Evolutionary conservation across 1,140 invertebrate species (phyloP).

Genomic region (Telenomus remus): DNA sequence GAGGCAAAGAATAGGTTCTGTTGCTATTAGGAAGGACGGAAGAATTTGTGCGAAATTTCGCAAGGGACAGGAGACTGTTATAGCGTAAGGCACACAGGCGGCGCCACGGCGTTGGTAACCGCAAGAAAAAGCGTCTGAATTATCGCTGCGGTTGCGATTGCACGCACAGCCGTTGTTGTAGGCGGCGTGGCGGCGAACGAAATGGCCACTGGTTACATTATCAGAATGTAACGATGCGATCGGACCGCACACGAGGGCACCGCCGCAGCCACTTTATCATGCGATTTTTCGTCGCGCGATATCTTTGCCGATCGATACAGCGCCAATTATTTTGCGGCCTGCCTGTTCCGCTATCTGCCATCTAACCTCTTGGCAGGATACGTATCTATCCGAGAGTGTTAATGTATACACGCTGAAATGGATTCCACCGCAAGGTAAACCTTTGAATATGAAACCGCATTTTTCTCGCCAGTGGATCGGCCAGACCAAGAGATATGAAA

Average conservation of each 20-base stretch:
- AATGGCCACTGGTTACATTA: conserved; percentile 63
- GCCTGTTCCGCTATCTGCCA: conserved; percentile 21
- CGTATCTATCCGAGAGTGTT: conserved; percentile 15
- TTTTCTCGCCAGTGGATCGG: no score
- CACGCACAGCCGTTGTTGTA: conserved; percentile 54
- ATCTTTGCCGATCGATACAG: conserved; percentile 58
- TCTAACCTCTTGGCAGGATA: conserved; percentile 26
- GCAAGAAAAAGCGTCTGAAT: conserved; percentile 72
- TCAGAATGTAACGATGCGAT: conserved; percentile 67
- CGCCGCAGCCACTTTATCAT: conserved; percentile 68
- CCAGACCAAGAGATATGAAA: conserved; percentile 16
- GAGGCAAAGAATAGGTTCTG: no score
- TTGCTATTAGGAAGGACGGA: no score
- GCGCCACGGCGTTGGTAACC: conserved; percentile 64
- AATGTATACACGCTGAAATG: conserved; percentile 11
- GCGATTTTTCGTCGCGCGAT: conserved; percentile 62
- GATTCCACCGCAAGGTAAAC: conserved; percentile 13
- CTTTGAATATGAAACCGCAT: conserved; percentile 18
- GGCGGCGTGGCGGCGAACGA: conserved; percentile 34
- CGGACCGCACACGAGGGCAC: conserved; percentile 62
- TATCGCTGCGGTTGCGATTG: conserved; percentile 70
- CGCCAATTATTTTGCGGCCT: conserved; percentile 45
- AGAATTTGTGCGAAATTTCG: background rate
- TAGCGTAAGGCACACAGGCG: conserved; percentile 41
- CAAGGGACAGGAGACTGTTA: background rate